These are phyloP conservation scores for Diogma glabrata DNA, from an alignment of 2,888 invertebrate genomes.

Conservation along the genomic window DNA sequence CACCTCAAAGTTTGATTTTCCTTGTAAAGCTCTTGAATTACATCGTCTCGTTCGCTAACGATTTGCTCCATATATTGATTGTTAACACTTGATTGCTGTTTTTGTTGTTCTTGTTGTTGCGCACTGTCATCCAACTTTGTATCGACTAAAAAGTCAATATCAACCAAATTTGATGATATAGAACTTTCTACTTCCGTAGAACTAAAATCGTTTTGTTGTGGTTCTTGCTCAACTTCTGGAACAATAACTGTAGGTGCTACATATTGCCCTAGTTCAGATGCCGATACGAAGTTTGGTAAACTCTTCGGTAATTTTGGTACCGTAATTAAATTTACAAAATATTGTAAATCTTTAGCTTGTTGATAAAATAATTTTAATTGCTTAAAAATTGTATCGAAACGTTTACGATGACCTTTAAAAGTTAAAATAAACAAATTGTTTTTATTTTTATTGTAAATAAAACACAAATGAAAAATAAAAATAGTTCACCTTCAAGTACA, in stretches of 20 bases:
- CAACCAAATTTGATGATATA: too few relatives aligned
- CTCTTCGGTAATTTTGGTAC: conserved; percentile 85
- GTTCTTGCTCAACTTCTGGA: conserved; percentile 44
- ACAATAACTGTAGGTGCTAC: conserved; percentile 86
- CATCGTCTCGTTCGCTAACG: conserved; percentile 51
- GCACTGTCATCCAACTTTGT: too few relatives aligned
- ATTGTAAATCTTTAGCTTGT: conserved; percentile 86
- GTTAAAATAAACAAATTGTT: too few relatives aligned
- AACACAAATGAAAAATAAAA: too few relatives aligned
- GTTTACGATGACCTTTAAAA: conserved; percentile 64
- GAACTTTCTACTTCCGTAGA: too few relatives aligned
- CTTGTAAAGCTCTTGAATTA: conserved; percentile 69
- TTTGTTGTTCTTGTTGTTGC: conserved; percentile 29
- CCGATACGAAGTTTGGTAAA: conserved; percentile 88
- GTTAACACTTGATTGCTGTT: conserved; percentile 20
- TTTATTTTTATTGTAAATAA: too few relatives aligned
- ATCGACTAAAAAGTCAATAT: too few relatives aligned
- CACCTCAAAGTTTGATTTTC: too few relatives aligned
- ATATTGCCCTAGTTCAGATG: conserved; percentile 84
- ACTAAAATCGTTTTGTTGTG: conserved; percentile 29
- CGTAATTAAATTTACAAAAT: conserved; percentile 90
- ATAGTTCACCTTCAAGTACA: conserved; percentile 68
- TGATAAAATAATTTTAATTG: conserved; percentile 86
- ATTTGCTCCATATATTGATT: conserved; percentile 23
- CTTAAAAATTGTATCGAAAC: conserved; percentile 83